Evolutionary conservation across 1,140 invertebrate species (phyloP), one percentile per base, ranked within the genome.

Genomic region (Gyrodactylus salaris): DNA sequence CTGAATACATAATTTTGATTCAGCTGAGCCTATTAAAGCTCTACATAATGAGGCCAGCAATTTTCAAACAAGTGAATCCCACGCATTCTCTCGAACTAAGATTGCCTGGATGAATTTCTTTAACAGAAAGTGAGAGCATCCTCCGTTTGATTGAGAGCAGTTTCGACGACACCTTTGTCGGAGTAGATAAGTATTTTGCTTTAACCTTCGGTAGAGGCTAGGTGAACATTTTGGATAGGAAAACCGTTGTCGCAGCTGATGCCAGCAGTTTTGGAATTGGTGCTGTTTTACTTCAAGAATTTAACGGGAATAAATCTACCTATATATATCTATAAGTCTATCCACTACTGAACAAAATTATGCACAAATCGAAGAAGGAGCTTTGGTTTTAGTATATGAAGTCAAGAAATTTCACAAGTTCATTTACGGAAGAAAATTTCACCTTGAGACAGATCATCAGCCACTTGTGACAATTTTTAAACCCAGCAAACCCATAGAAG

Each of bases 361-460:
- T 76, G 76, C 78, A 21, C 80, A 84, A 74, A 77, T 83, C 1
- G 82, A 86, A 34, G 81, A 81, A 75, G 84, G 85, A 77, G 82
- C 78, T 0, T 76, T 83, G 19, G 78, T 80, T 1, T 79, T 85
- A 25, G 75, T 83, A 68, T 82, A 78, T 77, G 81, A 79, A 20
- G 74, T 83, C 70, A 75, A 77, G 78, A 76, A 81, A 74, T 84
- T 84, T 76, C 80, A 84, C 74, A 76, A 84, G 70, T 85, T 82
- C 75, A 71, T 84, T 7, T 82, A 78, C 75, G 81, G 80, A 7
- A 74, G 77, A 1, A 74, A 77, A 25, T 82, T 84, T 72, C 76
- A 75, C 1, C 76, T 83, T 21, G 68, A 78, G 23, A 83, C 82
- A 2, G 83, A 84, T 75, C 80, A 84, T 74, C 78, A 80, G 74